Evolutionary conservation across 2,113 vertebrate genomes (phyloP).

Genomic region (Spermophilus dauricus): DNA sequence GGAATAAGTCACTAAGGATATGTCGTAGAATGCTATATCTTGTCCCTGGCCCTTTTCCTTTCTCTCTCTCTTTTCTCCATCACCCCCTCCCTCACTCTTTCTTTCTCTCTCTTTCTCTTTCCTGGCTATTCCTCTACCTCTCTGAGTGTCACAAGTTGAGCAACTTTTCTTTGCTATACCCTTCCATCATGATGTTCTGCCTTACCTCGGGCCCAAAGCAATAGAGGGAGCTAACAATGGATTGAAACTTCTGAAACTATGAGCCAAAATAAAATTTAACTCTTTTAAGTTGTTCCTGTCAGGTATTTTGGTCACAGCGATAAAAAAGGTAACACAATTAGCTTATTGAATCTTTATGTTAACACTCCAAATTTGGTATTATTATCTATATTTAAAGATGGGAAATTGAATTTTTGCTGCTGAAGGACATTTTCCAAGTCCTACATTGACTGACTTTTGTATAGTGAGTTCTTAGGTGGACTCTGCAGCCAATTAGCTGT

Average conservation of each 20-base stretch:
- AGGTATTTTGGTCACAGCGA: background rate
- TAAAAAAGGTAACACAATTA: background rate
- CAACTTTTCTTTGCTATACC: background rate
- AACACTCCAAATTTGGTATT: constrained; percentile 40
- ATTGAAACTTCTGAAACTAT: background rate
- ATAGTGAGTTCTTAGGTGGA: background rate
- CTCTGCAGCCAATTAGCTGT: background rate
- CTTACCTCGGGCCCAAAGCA: background rate
- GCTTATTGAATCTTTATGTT: background rate
- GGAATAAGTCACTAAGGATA: background rate
- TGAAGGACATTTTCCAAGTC: background rate
- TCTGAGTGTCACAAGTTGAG: background rate
- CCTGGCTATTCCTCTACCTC: background rate
- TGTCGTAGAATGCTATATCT: background rate
- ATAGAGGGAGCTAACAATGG: background rate
- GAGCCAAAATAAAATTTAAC: background rate
- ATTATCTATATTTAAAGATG: background rate
- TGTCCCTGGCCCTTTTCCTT: background rate
- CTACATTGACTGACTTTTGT: background rate
- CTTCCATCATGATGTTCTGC: background rate
- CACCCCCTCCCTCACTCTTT: background rate
- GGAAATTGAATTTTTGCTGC: background rate
- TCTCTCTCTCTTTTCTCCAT: background rate
- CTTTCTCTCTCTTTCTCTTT: too few relatives aligned
- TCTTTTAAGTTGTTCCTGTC: background rate